Base-by-base conservation (phyloP, 2,888 invertebrate genomes). In the Hyposoter dolosus region DNA sequence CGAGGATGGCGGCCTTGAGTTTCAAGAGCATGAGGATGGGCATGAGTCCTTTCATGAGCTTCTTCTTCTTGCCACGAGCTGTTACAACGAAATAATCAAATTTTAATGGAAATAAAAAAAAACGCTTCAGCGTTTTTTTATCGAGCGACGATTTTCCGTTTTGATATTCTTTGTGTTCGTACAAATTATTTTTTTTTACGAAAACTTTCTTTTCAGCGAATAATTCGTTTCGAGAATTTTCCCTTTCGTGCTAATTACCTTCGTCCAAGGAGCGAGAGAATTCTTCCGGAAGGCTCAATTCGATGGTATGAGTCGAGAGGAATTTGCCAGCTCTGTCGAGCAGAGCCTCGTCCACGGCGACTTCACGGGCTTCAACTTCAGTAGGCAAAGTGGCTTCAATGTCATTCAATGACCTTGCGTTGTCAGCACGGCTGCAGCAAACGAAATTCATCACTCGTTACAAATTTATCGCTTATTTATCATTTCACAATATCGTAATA, bases 231-330 rank as follows among this genome's bases (percentile, higher is more conserved):
- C 1, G 10, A 19, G 45, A 32, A 77, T 81, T 82, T 60, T 76
- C 40, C 10, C 83, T 60, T 89, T 87, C 89, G 87, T 90, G 89
- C 87, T 87, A 90, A 88, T 96, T 95, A 97, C 97, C 97, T 96
- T 98, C 97, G 92, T 97, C 97, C 72, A 97, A 95, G n/a, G 97
- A 97, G 89, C 97, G 96, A 92, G 97, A 96, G 93, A 97, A 95
- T 90, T 97, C 97, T 89, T 96, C 96, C 90, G 98, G 97, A 90
- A 98, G 95, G 94, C 97, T 97, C 91, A 98, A 96, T 92, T 98
- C 97, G 65, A 98, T 95, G 23, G 97, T 97, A 91, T 98, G 97
- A 75, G 96, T 96, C 91, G 97, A 96, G 88, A 98, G 95, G 93
- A 98, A 96, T 90, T 96, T 96, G 88, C 97, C 96, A 12, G 97